Evolutionary conservation across 2,797 vertebrate species (phyloP), one percentile per base, ranked within the genome.

Genomic region (Mallotus villosus): DNA sequence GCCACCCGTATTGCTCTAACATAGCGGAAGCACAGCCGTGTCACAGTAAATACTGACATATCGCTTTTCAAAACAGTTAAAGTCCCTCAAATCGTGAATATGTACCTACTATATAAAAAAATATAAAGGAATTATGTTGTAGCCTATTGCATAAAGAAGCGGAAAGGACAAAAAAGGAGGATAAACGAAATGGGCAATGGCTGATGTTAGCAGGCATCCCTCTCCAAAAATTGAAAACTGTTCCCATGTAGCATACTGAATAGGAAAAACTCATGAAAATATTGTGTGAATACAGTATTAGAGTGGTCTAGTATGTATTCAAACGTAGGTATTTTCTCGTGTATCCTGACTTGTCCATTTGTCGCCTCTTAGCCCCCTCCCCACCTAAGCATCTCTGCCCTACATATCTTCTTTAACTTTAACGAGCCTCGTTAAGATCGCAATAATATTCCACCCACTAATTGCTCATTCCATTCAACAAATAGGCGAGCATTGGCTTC

Each of bases 391-490:
- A 86, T 92, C 91, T 93, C 88, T 88, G 84, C 86, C 87, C 92
- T 91, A 93, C 91, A 91, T 94, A 92, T 94, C 93, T 94, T 92
- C 92, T 93, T 94, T 92, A 92, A 92, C 92, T 92, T 93, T 94
- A 94, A 93, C 90, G 90, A 93, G 92, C 89, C 92, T 95, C 91
- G 94, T 94, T 94, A 95, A 95, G 94, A 95, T 94, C 92, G 92
- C 94, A 93, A 94, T 94, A 95, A 94, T 94, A 94, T 94, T 94
- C 92, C 92, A 93, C 93, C 94, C 92, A 94, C 94, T 95, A 96
- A 97, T 94, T 95, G 95, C 94, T 95, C 96, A 94, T 94, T 95
- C 94, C 94, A 94, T 95, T 95, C 94, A 96, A 94, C 91, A 94
- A 95, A 95, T 94, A 92, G 90, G 86, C 90, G 92, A 90, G 93